These are phyloP conservation scores for Conistra vaccinii DNA, from an alignment of 2,888 invertebrate species.

Conservation along the genomic window DNA sequence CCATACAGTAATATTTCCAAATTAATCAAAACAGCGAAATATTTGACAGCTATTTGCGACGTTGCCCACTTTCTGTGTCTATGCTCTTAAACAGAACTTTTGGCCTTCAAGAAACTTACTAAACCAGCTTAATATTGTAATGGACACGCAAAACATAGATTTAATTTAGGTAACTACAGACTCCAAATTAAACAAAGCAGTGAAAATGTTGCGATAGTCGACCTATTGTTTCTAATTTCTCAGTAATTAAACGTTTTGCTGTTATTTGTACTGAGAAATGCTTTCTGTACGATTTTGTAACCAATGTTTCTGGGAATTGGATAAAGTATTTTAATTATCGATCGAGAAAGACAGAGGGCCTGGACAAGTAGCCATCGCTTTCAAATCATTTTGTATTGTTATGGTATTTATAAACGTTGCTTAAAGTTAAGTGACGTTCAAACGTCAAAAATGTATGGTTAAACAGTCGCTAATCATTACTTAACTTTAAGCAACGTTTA, in stretches of 20 bases:
- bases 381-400: no score
- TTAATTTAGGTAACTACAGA: conserved; percentile 1
- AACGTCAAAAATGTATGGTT: no score
- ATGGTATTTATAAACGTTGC: no score
- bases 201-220: not conserved
- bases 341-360: not conserved
- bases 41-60: no score
- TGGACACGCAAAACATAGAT: conserved; percentile 23
- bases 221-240: conserved; percentile 39
- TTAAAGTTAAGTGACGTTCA: no score
- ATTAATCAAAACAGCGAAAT: no score
- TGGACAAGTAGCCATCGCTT: no score
- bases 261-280: conserved; percentile 3
- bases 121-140: conserved; percentile 11
- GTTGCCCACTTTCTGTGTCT: no score
- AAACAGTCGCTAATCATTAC: no score
- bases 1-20: no score
- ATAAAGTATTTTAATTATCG: conserved; percentile 1
- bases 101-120: conserved; percentile 15
- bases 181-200: conserved; percentile 15
- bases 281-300: conserved; percentile 6
- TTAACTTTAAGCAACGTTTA: no score
- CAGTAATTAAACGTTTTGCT: conserved; percentile 14
- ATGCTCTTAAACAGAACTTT: conserved; percentile 3
- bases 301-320: not conserved